These are phyloP conservation scores for Botia almorhae DNA, from an alignment of 2,797 vertebrate genomes.

Conservation along the genomic window DNA sequence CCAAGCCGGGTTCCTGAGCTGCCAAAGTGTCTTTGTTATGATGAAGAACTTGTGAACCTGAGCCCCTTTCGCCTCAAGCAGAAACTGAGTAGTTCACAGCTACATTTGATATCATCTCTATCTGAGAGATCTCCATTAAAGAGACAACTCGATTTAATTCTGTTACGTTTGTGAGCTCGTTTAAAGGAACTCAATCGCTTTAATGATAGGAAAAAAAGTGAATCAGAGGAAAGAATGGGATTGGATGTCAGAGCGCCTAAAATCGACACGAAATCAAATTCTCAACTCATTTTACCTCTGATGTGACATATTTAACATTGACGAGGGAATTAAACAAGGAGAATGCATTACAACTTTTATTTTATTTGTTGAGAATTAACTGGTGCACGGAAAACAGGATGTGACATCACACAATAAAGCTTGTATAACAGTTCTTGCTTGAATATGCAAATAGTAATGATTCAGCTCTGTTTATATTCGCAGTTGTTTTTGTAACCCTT, in stretches of 20 bases:
- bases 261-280: background rate
- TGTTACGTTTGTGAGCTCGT: background rate
- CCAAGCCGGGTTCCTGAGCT: slow-evolving; percentile 31
- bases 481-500: too few relatives aligned
- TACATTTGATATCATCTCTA: slow-evolving; percentile 25
- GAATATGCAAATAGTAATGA: too few relatives aligned
- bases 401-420: too few relatives aligned
- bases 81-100: slow-evolving; percentile 20
- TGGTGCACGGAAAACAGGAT: too few relatives aligned
- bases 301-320: background rate
- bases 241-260: background rate
- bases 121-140: slow-evolving; percentile 17
- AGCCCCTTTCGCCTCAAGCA: slow-evolving; percentile 12
- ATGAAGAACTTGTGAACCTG: slow-evolving; percentile 31
- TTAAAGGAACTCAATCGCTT: background rate
- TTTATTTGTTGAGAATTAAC: too few relatives aligned
- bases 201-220: background rate
- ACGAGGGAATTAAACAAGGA: too few relatives aligned
- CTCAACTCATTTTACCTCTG: background rate
- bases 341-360: background rate
- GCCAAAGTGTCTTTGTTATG: slow-evolving; percentile 22
- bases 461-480: too few relatives aligned
- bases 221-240: background rate
- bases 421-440: too few relatives aligned
- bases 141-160: slow-evolving; percentile 14